Evolutionary conservation across 2,888 invertebrate species (phyloP), one percentile per base, ranked within the genome.

Genomic region (Tribolium freemani): DNA sequence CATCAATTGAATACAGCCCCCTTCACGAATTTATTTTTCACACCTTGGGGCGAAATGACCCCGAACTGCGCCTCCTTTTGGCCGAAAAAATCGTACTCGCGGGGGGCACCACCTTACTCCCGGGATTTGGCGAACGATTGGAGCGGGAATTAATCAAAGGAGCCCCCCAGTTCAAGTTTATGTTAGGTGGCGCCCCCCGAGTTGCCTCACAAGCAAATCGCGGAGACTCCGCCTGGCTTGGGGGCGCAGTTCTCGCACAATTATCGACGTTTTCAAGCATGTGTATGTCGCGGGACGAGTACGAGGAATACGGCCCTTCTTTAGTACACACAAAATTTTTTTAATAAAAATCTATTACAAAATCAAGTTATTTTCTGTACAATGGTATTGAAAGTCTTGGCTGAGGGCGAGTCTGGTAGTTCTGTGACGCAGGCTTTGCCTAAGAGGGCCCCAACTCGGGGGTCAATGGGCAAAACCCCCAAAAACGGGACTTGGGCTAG

Each of bases 391-490:
- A 95, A 93, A 0, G 91, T 90, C 81, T 90, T 89, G 8, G 94
- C 91, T 0, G 93, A 91, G 51, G 89, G 90, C 5, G 94, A 93
- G 20, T 93, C 91, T 0, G 94, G 93, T 57, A 93, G 83, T 76
- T 92, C 91, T 5, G 88, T 90, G 3, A 94, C 86, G 50, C 92
- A 92, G 31, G 94, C 92, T 38, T 91, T 87, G 0, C 94, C 93
- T 75, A 90, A 89, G n/a, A 94, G 92, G 64, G 89, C 88, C 5
- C 93, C 92, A 30, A 96, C 89, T 71, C 91, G 87, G 0, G 96
- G 94, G 86, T 96, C 96, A 56, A 97, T 94, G 1, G 96, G 96
- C 67, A 96, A 85, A 57, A 91, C 90, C 4, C 97, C 97, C 67
- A 98, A 87, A 84, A 95, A 96, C 0, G 94, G 93, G 13, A 98